Conservation (phyloP, 2,797 vertebrate genomes). For the Ceyx erithaca region DNA sequence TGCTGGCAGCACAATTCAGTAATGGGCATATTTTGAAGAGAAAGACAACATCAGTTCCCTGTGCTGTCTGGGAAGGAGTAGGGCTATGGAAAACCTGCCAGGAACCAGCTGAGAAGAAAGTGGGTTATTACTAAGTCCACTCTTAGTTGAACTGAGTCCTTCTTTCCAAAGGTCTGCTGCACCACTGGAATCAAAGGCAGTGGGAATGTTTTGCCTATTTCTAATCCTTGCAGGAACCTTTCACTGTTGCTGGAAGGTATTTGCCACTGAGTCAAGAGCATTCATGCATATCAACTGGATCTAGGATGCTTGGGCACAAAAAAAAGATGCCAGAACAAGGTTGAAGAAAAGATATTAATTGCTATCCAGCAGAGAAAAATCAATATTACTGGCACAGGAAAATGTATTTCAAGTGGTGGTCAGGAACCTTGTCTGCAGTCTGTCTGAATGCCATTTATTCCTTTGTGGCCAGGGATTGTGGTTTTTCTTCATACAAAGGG, state of each 20-base stretch:
- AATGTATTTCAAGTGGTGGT: background rate
- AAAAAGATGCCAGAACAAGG: background rate
- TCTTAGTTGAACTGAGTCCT: background rate
- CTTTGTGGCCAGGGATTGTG: background rate
- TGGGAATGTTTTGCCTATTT: background rate
- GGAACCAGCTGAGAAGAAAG: background rate
- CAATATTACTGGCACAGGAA: background rate
- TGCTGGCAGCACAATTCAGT: background rate
- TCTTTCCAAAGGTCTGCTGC: background rate
- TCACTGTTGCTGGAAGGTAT: background rate
- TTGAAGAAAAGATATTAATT: slow-evolving; percentile 4
- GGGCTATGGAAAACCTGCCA: background rate
- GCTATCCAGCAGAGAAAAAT: background rate
- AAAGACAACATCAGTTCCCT: background rate
- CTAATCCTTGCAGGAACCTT: background rate
- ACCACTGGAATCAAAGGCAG: background rate
- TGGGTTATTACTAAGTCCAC: background rate
- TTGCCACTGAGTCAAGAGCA: background rate
- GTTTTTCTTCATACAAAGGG: background rate
- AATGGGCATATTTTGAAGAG: background rate
- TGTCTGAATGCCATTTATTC: background rate
- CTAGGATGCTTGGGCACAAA: background rate
- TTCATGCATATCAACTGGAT: background rate
- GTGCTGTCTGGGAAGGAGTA: background rate
- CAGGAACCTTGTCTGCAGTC: background rate